A percentile compares a stretch with the other conserved stretches of the same genome.
phyloP scores from a whole-genome alignment of 2,797 vertebrate species.

The Enteromius fasciolatus region DNA sequence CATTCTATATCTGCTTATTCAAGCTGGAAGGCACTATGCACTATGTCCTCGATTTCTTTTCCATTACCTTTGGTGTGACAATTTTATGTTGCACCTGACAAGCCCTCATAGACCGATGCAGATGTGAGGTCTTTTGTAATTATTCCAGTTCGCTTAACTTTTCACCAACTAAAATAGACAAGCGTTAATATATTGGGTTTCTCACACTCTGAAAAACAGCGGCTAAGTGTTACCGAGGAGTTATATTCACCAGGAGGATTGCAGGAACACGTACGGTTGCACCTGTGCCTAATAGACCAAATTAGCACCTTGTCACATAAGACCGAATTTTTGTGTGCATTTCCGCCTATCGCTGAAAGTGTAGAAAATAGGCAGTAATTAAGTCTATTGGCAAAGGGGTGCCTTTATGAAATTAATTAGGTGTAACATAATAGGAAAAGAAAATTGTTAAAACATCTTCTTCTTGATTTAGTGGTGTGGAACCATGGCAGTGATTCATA shows the following conservation, averaged over 20 bases:
- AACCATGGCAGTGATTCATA: slow-evolving; percentile 49
- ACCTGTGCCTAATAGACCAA: slow-evolving; percentile 63
- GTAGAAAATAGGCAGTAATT: slow-evolving; percentile 71
- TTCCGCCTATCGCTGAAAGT: slow-evolving; percentile 45
- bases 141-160: slow-evolving; percentile 38
- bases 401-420: slow-evolving; percentile 77
- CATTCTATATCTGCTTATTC: slow-evolving; percentile 48
- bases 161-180: slow-evolving; percentile 33
- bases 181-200: slow-evolving; percentile 44
- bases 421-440: slow-evolving; percentile 73
- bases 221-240: slow-evolving; percentile 56
- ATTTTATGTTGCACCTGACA: slow-evolving; percentile 51
- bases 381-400: slow-evolving; percentile 68
- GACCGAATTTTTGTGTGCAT: slow-evolving; percentile 39
- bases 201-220: slow-evolving; percentile 46
- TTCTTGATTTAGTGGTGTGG: slow-evolving; percentile 53
- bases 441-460: slow-evolving; percentile 62
- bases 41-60: slow-evolving; percentile 15
- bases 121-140: slow-evolving; percentile 39
- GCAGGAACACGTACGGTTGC: slow-evolving; percentile 56
- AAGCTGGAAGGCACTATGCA: slow-evolving; percentile 40
- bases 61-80: slow-evolving; percentile 43
- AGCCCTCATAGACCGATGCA: slow-evolving; percentile 23
- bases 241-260: slow-evolving; percentile 56
- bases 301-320: slow-evolving; percentile 66